Evolutionary conservation across 2,113 vertebrate species (phyloP).

Genomic region (Lepisosteus osseus): DNA sequence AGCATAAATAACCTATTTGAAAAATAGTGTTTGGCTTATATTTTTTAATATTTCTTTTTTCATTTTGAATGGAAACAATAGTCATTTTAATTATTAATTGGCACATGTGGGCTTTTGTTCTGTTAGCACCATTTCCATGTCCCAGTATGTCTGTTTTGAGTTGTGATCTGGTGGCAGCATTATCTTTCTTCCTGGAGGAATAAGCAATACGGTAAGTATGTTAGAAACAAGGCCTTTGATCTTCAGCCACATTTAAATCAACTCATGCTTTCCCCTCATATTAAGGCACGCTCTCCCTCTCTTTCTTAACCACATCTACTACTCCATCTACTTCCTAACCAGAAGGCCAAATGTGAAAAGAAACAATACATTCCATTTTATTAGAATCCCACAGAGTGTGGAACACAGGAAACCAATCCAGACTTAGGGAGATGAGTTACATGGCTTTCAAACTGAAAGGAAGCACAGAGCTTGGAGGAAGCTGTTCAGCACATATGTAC

Average conservation of each 20-base stretch:
- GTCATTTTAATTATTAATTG: no score
- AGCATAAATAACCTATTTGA: no score
- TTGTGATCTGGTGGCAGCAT: background rate
- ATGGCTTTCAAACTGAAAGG: background rate
- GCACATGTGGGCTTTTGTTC: no score
- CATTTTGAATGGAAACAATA: no score
- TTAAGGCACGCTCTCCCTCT: background rate
- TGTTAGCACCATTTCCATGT: no score
- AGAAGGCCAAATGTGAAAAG: background rate
- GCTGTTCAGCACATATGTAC: background rate
- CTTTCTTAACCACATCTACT: background rate
- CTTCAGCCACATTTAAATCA: background rate
- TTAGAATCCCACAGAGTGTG: slow-evolving; percentile 1
- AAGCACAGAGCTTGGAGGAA: background rate
- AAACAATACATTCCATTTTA: background rate
- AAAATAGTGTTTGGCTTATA: no score
- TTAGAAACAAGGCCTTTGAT: background rate
- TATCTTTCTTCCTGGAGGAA: background rate
- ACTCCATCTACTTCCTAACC: background rate
- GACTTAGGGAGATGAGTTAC: background rate
- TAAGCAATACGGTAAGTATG: background rate
- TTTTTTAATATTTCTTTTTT: no score
- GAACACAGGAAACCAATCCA: slow-evolving; percentile 1
- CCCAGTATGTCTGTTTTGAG: no score
- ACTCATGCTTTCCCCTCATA: background rate